Evolutionary conservation across 2,888 invertebrate genomes (phyloP).

Genomic region (Polyommatus iphigenia): DNA sequence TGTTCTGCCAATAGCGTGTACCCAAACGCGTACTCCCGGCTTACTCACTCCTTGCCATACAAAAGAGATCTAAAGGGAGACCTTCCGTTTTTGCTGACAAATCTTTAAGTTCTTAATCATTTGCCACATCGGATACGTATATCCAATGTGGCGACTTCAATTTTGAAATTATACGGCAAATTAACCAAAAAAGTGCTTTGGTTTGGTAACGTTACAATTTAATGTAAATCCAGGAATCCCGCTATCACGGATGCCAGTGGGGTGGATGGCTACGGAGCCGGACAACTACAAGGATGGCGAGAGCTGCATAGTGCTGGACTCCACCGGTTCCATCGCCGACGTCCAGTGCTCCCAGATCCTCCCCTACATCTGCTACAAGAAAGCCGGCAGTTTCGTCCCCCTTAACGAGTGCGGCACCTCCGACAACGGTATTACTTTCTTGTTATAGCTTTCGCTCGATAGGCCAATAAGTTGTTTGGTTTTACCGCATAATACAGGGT

Average conservation of each 20-base stretch:
- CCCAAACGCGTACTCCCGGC: no score
- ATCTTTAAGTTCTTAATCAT: no score
- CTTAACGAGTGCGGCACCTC: constrained; percentile 13
- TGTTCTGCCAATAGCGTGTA: no score
- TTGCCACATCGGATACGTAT: no score
- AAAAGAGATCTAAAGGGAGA: no score
- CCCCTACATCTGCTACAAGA: constrained; percentile 30
- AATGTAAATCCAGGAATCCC: constrained; percentile 20
- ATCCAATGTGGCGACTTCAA: no score
- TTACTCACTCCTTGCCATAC: no score
- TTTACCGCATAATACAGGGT: no score
- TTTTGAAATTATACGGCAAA: no score
- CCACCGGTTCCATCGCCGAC: background rate
- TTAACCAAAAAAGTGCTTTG: no score
- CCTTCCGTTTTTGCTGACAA: no score
- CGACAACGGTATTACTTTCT: background rate
- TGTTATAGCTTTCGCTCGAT: background rate
- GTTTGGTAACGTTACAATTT: no score
- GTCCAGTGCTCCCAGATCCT: background rate
- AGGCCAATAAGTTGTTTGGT: background rate
- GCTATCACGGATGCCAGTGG: constrained; percentile 14
- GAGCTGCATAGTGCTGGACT: constrained; percentile 21
- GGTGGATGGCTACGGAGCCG: background rate
- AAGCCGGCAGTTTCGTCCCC: background rate
- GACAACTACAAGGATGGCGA: constrained; percentile 9